phyloP scores from a whole-genome alignment of 2,888 invertebrate genomes.

The Galeopsomyia nigrocyanea region DNA sequence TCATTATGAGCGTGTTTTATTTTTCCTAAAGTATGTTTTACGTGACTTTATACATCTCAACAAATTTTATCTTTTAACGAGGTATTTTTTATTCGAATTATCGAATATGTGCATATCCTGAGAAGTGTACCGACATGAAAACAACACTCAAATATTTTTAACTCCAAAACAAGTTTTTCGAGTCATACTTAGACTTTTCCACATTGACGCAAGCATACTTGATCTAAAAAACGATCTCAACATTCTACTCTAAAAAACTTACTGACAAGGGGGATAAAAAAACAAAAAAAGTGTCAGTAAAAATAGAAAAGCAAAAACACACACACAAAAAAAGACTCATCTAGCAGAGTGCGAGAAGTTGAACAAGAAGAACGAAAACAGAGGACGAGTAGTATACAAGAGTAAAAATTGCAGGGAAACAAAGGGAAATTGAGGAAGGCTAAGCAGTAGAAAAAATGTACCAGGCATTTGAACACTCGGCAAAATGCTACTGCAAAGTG shows the following conservation, averaged over 20 bases:
- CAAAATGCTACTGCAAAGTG: constrained; percentile 43
- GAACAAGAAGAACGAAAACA: constrained; percentile 15
- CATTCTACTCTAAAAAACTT: not conserved
- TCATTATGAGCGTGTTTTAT: too few relatives aligned
- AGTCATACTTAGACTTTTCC: too few relatives aligned
- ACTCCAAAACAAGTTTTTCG: too few relatives aligned
- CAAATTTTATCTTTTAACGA: too few relatives aligned
- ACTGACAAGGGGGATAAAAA: not conserved
- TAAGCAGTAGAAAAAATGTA: constrained; percentile 12
- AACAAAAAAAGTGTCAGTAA: constrained; percentile 21
- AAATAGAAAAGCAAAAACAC: constrained; percentile 14
- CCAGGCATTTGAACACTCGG: constrained; percentile 28
- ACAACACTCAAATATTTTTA: too few relatives aligned
- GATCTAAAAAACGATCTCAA: not conserved
- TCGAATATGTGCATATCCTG: too few relatives aligned
- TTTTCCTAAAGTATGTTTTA: too few relatives aligned
- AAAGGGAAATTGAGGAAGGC: not conserved
- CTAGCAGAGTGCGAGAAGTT: constrained; percentile 1
- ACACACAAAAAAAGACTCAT: not conserved
- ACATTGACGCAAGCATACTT: too few relatives aligned
- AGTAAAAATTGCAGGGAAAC: constrained; percentile 43
- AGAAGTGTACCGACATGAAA: too few relatives aligned
- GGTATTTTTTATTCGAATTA: too few relatives aligned
- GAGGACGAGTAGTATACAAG: constrained; percentile 37
- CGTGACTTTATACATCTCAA: too few relatives aligned